These are phyloP conservation scores for Rhabditoides inermis DNA, from an alignment of 2,888 invertebrate genomes.

Conservation along the genomic window DNA sequence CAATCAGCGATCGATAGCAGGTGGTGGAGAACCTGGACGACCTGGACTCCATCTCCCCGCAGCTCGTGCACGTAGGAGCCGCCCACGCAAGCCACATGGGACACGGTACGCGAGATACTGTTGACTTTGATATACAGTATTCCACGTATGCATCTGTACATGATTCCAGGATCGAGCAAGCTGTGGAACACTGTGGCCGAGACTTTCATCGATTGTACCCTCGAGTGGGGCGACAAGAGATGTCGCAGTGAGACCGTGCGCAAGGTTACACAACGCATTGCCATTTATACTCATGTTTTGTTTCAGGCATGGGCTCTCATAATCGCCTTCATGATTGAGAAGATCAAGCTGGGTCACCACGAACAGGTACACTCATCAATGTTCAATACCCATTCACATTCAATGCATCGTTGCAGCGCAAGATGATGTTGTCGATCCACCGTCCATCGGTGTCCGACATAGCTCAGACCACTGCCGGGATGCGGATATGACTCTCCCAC, in stretches of 20 bases:
- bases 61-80: constrained; percentile 40
- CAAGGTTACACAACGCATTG: too few species aligned
- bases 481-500: too few species aligned
- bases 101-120: constrained; percentile 47
- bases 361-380: too few species aligned
- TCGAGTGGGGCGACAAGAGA: constrained; percentile 52
- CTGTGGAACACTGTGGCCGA: constrained; percentile 49
- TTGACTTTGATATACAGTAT: not conserved
- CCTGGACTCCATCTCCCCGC: constrained; percentile 36
- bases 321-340: constrained; percentile 48
- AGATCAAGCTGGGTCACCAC: constrained; percentile 49
- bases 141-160: not conserved
- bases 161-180: constrained; percentile 28
- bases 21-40: constrained; percentile 48
- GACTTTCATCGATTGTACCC: constrained; percentile 49
- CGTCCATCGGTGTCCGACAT: too few species aligned
- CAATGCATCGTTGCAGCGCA: too few species aligned
- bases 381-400: too few species aligned
- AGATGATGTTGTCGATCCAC: too few species aligned
- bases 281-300: constrained; percentile 21
- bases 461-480: too few species aligned
- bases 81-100: constrained; percentile 49
- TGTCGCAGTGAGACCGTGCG: constrained; percentile 41
- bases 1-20: constrained; percentile 10
- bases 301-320: constrained; percentile 52